Evolutionary conservation across 2,888 invertebrate species (phyloP).

Genomic region (Nezara viridula): DNA sequence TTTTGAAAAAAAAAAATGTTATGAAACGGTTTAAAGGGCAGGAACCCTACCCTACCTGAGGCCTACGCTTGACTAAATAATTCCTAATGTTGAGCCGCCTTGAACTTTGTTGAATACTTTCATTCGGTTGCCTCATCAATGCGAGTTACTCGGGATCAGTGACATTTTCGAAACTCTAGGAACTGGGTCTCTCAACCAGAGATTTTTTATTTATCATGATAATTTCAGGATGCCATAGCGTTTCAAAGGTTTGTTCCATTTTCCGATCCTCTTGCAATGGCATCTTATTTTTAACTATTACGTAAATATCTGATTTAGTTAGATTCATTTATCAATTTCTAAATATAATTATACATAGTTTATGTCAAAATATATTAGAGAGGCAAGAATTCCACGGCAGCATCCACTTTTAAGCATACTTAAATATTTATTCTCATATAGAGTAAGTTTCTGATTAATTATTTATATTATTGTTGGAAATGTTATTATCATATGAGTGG

Average conservation of each 20-base stretch:
- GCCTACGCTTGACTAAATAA: background rate
- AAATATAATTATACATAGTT: no score
- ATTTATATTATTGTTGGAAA: no score
- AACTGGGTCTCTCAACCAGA: background rate
- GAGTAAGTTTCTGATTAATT: no score
- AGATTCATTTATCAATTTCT: no score
- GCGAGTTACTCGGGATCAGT: background rate
- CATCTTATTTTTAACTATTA: no score
- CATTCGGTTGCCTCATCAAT: background rate
- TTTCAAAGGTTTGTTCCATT: background rate
- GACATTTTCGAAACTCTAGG: background rate
- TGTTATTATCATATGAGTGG: no score
- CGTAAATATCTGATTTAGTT: no score
- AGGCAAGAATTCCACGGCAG: no score
- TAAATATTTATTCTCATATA: no score
- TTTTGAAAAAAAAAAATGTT: constrained; percentile 4
- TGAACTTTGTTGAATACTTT: background rate
- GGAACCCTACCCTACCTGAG: background rate
- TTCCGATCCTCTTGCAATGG: no score
- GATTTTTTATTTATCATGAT: background rate
- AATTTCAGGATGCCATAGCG: background rate
- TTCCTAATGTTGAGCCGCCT: background rate
- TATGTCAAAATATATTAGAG: no score
- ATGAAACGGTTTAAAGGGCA: constrained; percentile 34
- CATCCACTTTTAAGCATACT: no score